These are phyloP conservation scores for Limosa lapponica DNA, from an alignment of 2,797 vertebrate species.

Conservation along the genomic window DNA sequence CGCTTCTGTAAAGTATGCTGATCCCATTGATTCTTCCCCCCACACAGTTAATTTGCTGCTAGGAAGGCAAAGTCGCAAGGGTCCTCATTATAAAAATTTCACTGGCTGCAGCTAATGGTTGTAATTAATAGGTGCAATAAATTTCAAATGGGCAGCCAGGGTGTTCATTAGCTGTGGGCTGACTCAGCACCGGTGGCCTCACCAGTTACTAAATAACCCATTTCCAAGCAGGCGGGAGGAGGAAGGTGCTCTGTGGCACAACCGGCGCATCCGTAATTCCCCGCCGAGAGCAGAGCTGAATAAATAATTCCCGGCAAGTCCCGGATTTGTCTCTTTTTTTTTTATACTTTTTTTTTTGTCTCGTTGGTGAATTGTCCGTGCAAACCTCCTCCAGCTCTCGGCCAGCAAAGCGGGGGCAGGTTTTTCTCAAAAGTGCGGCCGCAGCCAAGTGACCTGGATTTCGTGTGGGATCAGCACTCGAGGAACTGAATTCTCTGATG, in stretches of 20 bases:
- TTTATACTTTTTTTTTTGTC: neutral
- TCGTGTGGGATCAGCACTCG: neutral
- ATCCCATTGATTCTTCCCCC: conserved; percentile 49
- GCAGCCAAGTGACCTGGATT: neutral
- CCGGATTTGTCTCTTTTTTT: neutral
- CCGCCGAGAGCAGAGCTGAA: neutral
- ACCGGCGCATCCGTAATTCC: neutral
- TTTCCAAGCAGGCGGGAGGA: conserved; percentile 53
- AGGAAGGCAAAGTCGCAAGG: conserved; percentile 65
- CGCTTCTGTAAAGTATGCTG: conserved; percentile 65
- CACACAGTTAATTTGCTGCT: conserved; percentile 70
- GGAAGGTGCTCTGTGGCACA: neutral
- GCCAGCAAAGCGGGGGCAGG: neutral
- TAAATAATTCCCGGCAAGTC: neutral
- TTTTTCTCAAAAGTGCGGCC: neutral
- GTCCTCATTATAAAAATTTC: conserved; percentile 73
- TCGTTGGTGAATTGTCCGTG: fast-evolving
- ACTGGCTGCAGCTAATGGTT: conserved; percentile 69
- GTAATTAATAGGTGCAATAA: conserved; percentile 79
- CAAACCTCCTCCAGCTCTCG: neutral
- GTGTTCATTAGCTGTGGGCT: conserved; percentile 76
- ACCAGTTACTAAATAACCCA: conserved; percentile 75
- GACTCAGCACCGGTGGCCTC: conserved; percentile 77
- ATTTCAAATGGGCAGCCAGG: conserved; percentile 74
- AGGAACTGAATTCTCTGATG: neutral